These are phyloP conservation scores for Chunga burmeisteri DNA, from an alignment of 2,113 vertebrate species.

Conservation along the genomic window DNA sequence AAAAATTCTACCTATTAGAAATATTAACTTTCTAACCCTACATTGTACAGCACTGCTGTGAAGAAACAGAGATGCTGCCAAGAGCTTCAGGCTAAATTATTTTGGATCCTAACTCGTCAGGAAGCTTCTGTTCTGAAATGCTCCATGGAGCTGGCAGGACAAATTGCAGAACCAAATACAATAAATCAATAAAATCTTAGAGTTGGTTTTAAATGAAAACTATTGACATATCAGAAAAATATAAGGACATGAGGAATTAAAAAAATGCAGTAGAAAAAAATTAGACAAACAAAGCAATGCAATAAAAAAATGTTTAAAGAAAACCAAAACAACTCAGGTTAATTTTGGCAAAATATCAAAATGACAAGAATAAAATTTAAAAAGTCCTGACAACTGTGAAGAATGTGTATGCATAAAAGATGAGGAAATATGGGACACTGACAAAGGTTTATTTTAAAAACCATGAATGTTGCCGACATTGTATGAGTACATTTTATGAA, in stretches of 20 bases:
- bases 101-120: conserved; percentile 39
- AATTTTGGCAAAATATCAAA: conserved; percentile 49
- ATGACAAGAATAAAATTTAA: neutral
- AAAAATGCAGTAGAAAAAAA: neutral
- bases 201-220: conserved; percentile 38
- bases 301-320: neutral
- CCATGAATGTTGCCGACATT: neutral
- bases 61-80: conserved; percentile 33
- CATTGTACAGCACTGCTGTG: neutral
- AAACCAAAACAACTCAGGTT: conserved; percentile 4
- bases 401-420: conserved; percentile 16
- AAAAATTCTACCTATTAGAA: neutral
- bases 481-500: neutral
- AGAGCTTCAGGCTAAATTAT: conserved; percentile 45
- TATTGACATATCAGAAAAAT: conserved; percentile 23
- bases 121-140: conserved; percentile 53
- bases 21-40: neutral
- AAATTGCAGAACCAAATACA: neutral
- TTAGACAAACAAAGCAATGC: neutral
- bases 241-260: neutral
- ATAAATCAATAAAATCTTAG: conserved; percentile 49
- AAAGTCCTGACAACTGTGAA: conserved; percentile 15
- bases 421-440: neutral
- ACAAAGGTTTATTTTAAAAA: conserved; percentile 21
- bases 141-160: conserved; percentile 23